These are phyloP conservation scores for Molorchus minor DNA, from an alignment of 2,888 invertebrate species.

Conservation along the genomic window DNA sequence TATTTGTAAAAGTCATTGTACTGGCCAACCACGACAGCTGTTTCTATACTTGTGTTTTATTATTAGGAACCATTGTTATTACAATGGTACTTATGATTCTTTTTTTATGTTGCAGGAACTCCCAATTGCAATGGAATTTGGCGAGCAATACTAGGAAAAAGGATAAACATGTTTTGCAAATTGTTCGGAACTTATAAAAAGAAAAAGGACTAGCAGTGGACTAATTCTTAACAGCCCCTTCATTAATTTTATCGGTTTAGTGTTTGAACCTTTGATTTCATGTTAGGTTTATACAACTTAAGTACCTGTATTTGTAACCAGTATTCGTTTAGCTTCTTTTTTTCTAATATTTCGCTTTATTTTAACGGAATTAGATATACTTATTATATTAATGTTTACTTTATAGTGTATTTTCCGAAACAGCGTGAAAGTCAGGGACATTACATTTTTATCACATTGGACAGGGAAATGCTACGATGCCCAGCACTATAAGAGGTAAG, in stretches of 20 bases:
- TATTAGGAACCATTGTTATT: conserved; percentile 8
- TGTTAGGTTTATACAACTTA: conserved; percentile 2
- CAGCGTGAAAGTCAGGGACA: conserved; percentile 15
- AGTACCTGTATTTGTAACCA: conserved; percentile 22
- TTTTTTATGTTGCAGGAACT: conserved; percentile 23
- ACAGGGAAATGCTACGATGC: conserved; percentile 60
- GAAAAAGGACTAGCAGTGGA: conserved; percentile 52
- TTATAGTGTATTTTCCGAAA: not conserved
- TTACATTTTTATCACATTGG: conserved; percentile 15
- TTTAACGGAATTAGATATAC: conserved; percentile 4
- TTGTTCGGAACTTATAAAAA: conserved; percentile 58
- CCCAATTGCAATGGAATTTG: conserved; percentile 24
- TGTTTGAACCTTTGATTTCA: conserved; percentile 1
- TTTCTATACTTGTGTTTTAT: conserved; percentile 11
- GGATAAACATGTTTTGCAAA: conserved; percentile 54
- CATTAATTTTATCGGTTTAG: conserved; percentile 7
- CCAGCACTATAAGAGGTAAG: conserved; percentile 64
- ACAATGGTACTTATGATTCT: no score
- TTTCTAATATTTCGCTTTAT: not conserved
- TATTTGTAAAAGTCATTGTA: conserved; percentile 15
- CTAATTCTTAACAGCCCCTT: not conserved
- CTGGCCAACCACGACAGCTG: conserved; percentile 12
- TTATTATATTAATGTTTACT: conserved; percentile 1
- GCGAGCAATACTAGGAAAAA: conserved; percentile 14
- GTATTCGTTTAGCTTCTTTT: conserved; percentile 18